Evolutionary conservation across 1,140 invertebrate genomes (phyloP).

Genomic region (Calliphora vicina): DNA sequence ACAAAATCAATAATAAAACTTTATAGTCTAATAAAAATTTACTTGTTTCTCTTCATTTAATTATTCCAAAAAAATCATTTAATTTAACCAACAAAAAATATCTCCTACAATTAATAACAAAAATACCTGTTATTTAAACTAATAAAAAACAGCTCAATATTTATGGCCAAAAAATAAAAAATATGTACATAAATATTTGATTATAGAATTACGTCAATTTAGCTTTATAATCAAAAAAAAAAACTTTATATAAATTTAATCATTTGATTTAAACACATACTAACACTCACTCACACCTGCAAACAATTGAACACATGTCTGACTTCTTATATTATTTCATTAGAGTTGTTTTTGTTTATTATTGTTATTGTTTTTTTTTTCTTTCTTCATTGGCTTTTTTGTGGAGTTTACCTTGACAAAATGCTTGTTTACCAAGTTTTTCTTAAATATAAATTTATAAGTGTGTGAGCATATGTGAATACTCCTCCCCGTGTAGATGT

Average conservation of each 20-base stretch:
- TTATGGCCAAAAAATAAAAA: background rate
- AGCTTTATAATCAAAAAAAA: background rate
- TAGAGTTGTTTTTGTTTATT: background rate
- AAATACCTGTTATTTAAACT: too few relatives aligned
- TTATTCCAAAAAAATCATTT: too few relatives aligned
- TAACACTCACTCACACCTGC: background rate
- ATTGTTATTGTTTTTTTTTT: background rate
- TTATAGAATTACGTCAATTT: background rate
- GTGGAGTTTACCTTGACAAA: conserved; percentile 16
- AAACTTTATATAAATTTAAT: background rate
- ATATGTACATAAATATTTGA: background rate
- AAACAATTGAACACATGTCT: background rate
- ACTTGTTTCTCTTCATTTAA: too few relatives aligned
- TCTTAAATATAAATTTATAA: background rate
- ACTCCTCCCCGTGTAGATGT: background rate
- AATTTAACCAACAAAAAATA: too few relatives aligned
- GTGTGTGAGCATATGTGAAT: too few relatives aligned
- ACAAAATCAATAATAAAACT: too few relatives aligned
- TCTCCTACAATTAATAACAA: too few relatives aligned
- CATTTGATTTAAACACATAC: background rate
- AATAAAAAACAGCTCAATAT: too few relatives aligned
- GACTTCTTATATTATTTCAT: background rate
- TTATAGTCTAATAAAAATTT: too few relatives aligned
- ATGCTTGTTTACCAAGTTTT: conserved; percentile 2
- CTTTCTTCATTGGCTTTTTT: background rate